Conservation (phyloP, 2,888 invertebrate species). For the Agrilus biguttatus region DNA sequence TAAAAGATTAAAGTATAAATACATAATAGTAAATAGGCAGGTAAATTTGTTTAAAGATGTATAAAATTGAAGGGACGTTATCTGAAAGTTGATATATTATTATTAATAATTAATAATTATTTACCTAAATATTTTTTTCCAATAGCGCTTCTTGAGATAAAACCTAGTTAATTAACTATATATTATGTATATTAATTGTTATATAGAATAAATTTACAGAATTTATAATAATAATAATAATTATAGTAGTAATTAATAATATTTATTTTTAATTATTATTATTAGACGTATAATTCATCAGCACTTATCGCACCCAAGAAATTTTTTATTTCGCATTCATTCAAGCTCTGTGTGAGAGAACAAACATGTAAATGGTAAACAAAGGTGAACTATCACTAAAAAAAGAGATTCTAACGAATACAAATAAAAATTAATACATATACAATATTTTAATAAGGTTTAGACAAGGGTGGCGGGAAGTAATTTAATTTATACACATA, state of each 20-base stretch:
- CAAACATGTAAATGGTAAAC: no score
- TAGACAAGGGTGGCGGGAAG: no score
- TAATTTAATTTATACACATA: slow-evolving; percentile 9
- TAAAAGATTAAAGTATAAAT: background rate
- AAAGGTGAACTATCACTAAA: no score
- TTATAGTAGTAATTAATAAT: no score
- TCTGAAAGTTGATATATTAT: slow-evolving; percentile 20
- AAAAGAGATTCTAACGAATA: no score
- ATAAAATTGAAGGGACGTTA: slow-evolving; percentile 33
- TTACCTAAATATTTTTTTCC: slow-evolving; percentile 21
- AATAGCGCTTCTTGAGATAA: slow-evolving; percentile 18
- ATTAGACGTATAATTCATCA: slow-evolving; percentile 30
- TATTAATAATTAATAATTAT: slow-evolving; percentile 14
- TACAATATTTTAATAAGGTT: no score
- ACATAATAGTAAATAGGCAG: slow-evolving; percentile 6
- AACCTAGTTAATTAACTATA: slow-evolving; percentile 12
- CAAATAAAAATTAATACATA: no score
- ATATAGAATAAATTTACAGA: slow-evolving; percentile 34
- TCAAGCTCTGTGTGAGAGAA: slow-evolving; percentile 22
- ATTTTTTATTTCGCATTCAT: slow-evolving; percentile 21
- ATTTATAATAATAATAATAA: slow-evolving; percentile 14
- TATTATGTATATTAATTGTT: slow-evolving; percentile 29
- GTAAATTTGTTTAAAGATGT: slow-evolving; percentile 14
- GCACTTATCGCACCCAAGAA: slow-evolving; percentile 27
- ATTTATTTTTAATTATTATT: slow-evolving; percentile 20